These are phyloP conservation scores for Channa maculata DNA, from an alignment of 2,113 vertebrate species.

Conservation along the genomic window DNA sequence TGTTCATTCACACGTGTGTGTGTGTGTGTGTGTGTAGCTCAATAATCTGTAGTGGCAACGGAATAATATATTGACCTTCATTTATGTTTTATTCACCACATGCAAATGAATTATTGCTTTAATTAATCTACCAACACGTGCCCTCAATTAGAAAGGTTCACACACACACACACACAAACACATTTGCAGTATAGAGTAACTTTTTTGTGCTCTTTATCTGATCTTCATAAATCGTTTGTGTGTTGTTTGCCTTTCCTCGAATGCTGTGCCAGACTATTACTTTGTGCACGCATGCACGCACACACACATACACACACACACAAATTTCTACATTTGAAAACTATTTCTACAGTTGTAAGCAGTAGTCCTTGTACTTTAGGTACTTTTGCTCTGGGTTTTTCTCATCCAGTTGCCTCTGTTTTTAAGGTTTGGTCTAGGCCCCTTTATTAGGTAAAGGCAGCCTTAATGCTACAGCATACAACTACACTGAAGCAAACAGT, in stretches of 20 bases:
- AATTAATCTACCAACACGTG: conserved; percentile 56
- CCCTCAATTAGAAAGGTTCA: conserved; percentile 5
- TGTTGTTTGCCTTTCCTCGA: neutral
- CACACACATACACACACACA: conserved; percentile 4
- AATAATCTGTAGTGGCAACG: conserved; percentile 19
- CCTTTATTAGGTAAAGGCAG: no score
- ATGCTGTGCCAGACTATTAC: neutral
- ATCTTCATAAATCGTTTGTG: neutral
- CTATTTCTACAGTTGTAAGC: no score
- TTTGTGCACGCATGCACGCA: neutral
- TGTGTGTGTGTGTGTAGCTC: conserved; percentile 1
- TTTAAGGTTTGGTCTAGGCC: no score
- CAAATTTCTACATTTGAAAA: no score
- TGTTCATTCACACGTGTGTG: neutral
- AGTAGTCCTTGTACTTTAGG: no score
- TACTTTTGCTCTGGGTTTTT: no score
- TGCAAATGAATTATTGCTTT: conserved; percentile 49
- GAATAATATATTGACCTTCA: conserved; percentile 50
- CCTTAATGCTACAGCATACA: no score
- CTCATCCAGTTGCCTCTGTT: no score
- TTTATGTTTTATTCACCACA: conserved; percentile 53
- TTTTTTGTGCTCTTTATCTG: neutral
- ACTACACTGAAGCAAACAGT: no score
- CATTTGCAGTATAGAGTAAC: neutral
- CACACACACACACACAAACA: conserved; percentile 1